Evolutionary conservation across 1,140 invertebrate genomes (phyloP).

Genomic region (Drosophila lacertosa): DNA sequence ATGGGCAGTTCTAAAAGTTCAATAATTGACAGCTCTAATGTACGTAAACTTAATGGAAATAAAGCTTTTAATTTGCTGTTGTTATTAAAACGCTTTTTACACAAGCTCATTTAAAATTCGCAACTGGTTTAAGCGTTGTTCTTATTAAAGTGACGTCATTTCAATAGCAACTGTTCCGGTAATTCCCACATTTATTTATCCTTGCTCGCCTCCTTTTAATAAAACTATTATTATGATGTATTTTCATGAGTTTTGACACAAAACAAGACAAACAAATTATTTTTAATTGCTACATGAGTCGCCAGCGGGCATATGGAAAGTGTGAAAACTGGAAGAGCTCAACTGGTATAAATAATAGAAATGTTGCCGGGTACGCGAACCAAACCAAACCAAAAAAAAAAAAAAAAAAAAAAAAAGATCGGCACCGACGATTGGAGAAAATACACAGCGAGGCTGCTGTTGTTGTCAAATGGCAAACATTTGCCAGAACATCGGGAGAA

Average conservation of each 20-base stretch:
- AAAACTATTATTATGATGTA: slow-evolving; percentile 71
- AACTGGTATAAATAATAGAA: slow-evolving; percentile 76
- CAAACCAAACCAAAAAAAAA: no score
- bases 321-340: slow-evolving; percentile 72
- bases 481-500: slow-evolving; percentile 60
- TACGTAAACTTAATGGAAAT: slow-evolving; percentile 2
- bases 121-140: neutral
- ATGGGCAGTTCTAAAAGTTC: slow-evolving; percentile 10
- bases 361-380: slow-evolving; percentile 54
- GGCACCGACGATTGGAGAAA: slow-evolving; percentile 50
- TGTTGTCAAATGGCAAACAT: slow-evolving; percentile 65
- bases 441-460: slow-evolving; percentile 32
- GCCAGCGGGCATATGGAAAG: slow-evolving; percentile 59
- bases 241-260: slow-evolving; percentile 73
- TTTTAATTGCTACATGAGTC: slow-evolving; percentile 75
- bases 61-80: neutral
- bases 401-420: no score
- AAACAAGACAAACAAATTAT: slow-evolving; percentile 78
- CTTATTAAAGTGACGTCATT: no score
- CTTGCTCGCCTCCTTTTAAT: slow-evolving; percentile 38
- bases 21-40: slow-evolving; percentile 20
- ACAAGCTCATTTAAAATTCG: neutral
- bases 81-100: neutral
- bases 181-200: slow-evolving; percentile 10
- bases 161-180: neutral